Conservation (phyloP, 2,113 vertebrate species). For the Dinomys branickii region DNA sequence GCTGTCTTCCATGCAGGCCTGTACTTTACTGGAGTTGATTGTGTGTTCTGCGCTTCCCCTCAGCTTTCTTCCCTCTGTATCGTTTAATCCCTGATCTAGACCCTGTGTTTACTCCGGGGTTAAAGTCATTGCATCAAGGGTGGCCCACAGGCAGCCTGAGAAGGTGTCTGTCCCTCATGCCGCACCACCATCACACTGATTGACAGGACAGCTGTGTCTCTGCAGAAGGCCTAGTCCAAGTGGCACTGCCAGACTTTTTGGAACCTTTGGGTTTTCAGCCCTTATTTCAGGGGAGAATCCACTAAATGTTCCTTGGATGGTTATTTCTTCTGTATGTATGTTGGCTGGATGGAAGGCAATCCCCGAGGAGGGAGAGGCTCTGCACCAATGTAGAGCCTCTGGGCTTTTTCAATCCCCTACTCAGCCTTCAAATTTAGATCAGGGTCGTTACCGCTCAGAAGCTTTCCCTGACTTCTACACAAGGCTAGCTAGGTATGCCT, state of each 20-base stretch:
- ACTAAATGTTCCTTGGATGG: too few species aligned
- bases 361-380: too few species aligned
- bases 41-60: too few species aligned
- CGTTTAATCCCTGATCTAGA: not conserved
- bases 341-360: not conserved
- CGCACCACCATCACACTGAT: not conserved
- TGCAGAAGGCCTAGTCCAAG: not conserved
- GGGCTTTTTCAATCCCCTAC: not conserved
- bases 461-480: not conserved
- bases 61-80: not conserved
- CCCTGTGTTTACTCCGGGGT: not conserved
- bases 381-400: rapidly evolving
- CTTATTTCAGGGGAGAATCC: not conserved
- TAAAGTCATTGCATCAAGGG: not conserved
- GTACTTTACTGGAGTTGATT: not conserved
- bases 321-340: not conserved
- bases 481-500: too few species aligned
- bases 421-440: not conserved
- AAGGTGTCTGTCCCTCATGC: not conserved
- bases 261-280: not conserved
- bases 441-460: not conserved
- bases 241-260: not conserved
- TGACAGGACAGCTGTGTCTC: not conserved
- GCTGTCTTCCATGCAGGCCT: not conserved
- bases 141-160: not conserved